Evolutionary conservation across 1,140 invertebrate genomes (phyloP).

Genomic region (Polypedilum pembai): DNA sequence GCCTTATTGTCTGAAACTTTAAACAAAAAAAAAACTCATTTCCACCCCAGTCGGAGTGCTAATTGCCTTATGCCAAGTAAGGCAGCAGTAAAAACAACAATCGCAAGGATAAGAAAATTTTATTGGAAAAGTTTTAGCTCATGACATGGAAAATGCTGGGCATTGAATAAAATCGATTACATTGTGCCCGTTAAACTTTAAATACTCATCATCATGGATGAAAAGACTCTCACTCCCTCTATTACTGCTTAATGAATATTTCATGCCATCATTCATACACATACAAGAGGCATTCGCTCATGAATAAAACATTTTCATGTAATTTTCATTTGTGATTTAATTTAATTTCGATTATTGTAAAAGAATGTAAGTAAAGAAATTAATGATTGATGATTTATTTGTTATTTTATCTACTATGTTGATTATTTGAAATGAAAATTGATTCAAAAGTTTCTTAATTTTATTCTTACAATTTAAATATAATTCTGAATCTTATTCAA

Average conservation of each 20-base stretch:
- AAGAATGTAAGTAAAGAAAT: too few species aligned
- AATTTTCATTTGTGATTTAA: constrained; percentile 16
- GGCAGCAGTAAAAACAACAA: neutral
- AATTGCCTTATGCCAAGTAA: too few species aligned
- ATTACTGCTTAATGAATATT: constrained; percentile 3
- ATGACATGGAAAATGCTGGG: neutral
- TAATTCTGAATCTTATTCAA: too few species aligned
- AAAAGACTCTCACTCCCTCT: neutral
- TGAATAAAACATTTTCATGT: constrained; percentile 7
- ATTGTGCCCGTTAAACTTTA: neutral
- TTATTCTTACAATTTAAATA: too few species aligned
- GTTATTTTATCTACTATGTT: too few species aligned
- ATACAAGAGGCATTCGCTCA: neutral
- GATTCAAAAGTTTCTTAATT: too few species aligned
- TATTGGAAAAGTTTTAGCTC: neutral
- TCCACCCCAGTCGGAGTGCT: too few species aligned
- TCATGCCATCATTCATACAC: neutral
- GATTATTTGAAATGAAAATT: too few species aligned
- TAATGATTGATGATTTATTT: too few species aligned
- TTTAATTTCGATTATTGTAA: neutral
- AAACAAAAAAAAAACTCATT: too few species aligned
- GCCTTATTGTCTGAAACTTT: neutral
- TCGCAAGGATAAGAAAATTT: neutral
- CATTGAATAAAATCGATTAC: constrained; percentile 4
- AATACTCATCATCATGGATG: constrained; percentile 2